These are phyloP conservation scores for Bryconaethiops microstoma DNA, from an alignment of 2,797 vertebrate genomes.

Conservation along the genomic window DNA sequence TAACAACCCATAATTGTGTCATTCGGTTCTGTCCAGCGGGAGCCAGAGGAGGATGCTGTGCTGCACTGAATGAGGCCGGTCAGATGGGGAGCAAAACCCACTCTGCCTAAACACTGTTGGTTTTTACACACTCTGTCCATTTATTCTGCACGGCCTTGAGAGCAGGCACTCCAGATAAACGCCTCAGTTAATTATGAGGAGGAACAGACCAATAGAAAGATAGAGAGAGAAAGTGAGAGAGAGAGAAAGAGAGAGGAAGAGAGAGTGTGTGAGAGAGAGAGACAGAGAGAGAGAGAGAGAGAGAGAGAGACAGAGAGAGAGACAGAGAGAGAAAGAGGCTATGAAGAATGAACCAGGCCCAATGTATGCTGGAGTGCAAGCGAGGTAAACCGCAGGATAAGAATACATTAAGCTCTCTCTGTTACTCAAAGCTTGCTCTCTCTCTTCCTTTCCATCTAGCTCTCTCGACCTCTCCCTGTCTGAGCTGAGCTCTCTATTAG, in stretches of 20 bases:
- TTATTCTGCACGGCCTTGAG: constrained; percentile 87
- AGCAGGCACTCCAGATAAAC: constrained; percentile 96
- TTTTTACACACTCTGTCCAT: constrained; percentile 92
- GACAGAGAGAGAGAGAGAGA: background rate
- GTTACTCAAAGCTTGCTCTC: constrained; percentile 30
- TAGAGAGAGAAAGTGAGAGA: background rate
- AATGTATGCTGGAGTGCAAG: constrained; percentile 74
- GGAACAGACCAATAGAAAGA: constrained; percentile 47
- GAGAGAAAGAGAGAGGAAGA: constrained; percentile 14
- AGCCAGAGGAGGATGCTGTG: constrained; percentile 24
- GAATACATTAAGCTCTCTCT: constrained; percentile 50
- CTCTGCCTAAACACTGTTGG: constrained; percentile 79
- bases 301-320: constrained; percentile 3
- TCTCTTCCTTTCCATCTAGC: constrained; percentile 36
- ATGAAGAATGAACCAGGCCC: constrained; percentile 54
- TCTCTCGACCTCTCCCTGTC: constrained; percentile 28
- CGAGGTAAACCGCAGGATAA: constrained; percentile 48
- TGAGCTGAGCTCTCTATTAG: constrained; percentile 89
- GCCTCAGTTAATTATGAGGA: constrained; percentile 95
- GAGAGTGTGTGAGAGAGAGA: constrained; percentile 3
- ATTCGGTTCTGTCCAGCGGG: background rate
- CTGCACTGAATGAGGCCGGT: constrained; percentile 71
- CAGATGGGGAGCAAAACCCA: constrained; percentile 70
- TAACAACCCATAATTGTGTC: background rate
- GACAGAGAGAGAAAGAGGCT: background rate